Evolutionary conservation across 2,797 vertebrate species (phyloP).

Genomic region (Sebastes vulpes): DNA sequence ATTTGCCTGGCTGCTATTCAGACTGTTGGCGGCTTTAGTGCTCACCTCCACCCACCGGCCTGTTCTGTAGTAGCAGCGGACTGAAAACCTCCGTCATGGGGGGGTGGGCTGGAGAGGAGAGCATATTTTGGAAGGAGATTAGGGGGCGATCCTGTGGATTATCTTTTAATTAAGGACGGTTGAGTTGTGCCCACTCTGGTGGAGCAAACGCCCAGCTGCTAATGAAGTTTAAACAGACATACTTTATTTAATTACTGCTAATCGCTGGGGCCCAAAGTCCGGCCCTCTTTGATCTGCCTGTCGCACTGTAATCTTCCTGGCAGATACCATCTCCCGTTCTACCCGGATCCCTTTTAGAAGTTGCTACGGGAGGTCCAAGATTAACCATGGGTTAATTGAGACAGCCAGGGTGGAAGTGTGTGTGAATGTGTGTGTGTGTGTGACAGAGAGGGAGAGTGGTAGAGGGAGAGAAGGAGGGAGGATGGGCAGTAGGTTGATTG

Average conservation of each 20-base stretch:
- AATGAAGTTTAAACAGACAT: slow-evolving; percentile 99
- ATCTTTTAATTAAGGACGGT: slow-evolving; percentile 99
- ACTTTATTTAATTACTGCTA: slow-evolving; percentile 99
- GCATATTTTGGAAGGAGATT: slow-evolving; percentile 96
- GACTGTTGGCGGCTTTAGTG: slow-evolving; percentile 61
- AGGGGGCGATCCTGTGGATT: slow-evolving; percentile 96
- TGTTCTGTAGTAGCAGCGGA: slow-evolving; percentile 63
- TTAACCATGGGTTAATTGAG: slow-evolving; percentile 94
- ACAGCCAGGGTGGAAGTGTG: slow-evolving; percentile 79
- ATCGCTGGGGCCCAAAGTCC: slow-evolving; percentile 94
- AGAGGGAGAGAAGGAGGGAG: slow-evolving; percentile 52
- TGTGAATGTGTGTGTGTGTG: slow-evolving; percentile 45
- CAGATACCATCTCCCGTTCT: slow-evolving; percentile 94
- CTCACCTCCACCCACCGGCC: slow-evolving; percentile 79
- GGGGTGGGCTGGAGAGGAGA: slow-evolving; percentile 74
- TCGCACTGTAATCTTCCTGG: slow-evolving; percentile 94
- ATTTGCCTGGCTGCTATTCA: slow-evolving; percentile 69
- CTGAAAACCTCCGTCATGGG: slow-evolving; percentile 72
- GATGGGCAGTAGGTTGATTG: slow-evolving; percentile 80
- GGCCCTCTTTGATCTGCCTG: slow-evolving; percentile 96
- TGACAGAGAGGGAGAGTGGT: slow-evolving; percentile 53
- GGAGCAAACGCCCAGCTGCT: slow-evolving; percentile 95
- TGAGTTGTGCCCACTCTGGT: slow-evolving; percentile 98
- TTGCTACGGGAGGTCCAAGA: slow-evolving; percentile 91
- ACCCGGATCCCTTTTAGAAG: slow-evolving; percentile 90